Base-by-base conservation (phyloP, 2,888 invertebrate species). In the Scotopteryx bipunctaria region DNA sequence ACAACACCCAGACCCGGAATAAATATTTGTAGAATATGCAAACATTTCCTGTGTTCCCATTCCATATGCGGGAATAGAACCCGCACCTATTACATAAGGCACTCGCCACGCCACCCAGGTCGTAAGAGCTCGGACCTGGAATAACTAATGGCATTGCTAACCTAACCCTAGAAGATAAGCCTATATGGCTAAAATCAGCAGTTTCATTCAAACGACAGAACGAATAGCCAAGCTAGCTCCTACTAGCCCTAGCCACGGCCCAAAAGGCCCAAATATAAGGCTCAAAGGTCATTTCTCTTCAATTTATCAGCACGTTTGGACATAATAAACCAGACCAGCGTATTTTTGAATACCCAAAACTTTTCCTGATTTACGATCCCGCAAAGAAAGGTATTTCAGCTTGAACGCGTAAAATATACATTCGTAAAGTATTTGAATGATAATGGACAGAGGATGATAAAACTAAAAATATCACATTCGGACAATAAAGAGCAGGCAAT, bases 371-470 rank as follows among this genome's bases (percentile, higher is more conserved):
- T 55, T 46, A 49, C 27, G 44, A 21, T 33, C 16, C 38, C 23
- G 16, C 27, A 25, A 41, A 47, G 50, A 53, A 47, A 45, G 40
- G 37, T 32, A 36, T 55, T 49, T 49, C 21, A 25, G 23, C 33
- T 48, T 44, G 32, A 41, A 53, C 47, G 33, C 43, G 43, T 43
- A 44, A 41, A 54, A 48, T 52, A 53, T 35, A 36, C 42, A 47
- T 59, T 31, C 23, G 45, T 42, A 45, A 54, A 42, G 19, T 33
- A 11, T 43, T 42, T 36, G 43, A 42, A 48, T 51, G 16, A 41
- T 45, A 50, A 33, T 50, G 15, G 15, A 23, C 27, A 33, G 37
- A 14, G 8, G 27, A 21, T 44, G 15, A 21, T 33, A 43, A 38
- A 49, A 40, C 35, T 35, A 35, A 49, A 43, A 44, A 36, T 36